Percentiles rank a stretch among this genome's conserved stretches.
phyloP scores from a whole-genome alignment of 2,888 invertebrate species.

The Eurytoma californica region DNA sequence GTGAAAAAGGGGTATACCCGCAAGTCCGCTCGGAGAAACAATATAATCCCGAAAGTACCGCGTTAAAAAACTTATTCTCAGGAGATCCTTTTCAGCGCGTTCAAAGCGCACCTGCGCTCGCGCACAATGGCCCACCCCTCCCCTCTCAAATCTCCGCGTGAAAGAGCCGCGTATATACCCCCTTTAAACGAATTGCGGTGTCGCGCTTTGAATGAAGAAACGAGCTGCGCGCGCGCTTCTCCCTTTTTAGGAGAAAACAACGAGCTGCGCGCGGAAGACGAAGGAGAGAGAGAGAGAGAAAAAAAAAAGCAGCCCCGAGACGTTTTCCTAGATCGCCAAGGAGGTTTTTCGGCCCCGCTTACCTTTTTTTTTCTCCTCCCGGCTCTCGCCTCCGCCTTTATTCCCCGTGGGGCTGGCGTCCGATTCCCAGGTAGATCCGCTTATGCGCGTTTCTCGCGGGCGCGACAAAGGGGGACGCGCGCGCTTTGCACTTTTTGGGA shows the following conservation, averaged over 20 bases:
- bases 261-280: background rate
- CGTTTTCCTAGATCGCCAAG: slow-evolving; percentile 40
- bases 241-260: slow-evolving; percentile 1
- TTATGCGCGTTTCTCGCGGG: slow-evolving; percentile 25
- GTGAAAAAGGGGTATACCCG: too few relatives aligned
- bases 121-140: background rate
- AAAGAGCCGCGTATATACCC: too few relatives aligned
- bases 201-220: slow-evolving; percentile 23
- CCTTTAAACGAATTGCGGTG: slow-evolving; percentile 35
- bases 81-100: background rate
- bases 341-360: slow-evolving; percentile 12
- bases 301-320: slow-evolving; percentile 4
- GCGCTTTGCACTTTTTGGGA: slow-evolving; percentile 29
- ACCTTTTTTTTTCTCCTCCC: background rate
- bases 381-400: background rate
- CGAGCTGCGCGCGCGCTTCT: background rate
- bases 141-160: slow-evolving; percentile 2
- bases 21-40: too few relatives aligned
- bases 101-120: slow-evolving; percentile 3
- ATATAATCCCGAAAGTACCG: too few relatives aligned
- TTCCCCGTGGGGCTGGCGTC: background rate
- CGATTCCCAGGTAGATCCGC: slow-evolving; percentile 41
- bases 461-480: slow-evolving; percentile 11
- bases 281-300: background rate
- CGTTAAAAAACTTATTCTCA: background rate